These are phyloP conservation scores for Conus ventricosus DNA, from an alignment of 1,140 invertebrate species.

Conservation along the genomic window DNA sequence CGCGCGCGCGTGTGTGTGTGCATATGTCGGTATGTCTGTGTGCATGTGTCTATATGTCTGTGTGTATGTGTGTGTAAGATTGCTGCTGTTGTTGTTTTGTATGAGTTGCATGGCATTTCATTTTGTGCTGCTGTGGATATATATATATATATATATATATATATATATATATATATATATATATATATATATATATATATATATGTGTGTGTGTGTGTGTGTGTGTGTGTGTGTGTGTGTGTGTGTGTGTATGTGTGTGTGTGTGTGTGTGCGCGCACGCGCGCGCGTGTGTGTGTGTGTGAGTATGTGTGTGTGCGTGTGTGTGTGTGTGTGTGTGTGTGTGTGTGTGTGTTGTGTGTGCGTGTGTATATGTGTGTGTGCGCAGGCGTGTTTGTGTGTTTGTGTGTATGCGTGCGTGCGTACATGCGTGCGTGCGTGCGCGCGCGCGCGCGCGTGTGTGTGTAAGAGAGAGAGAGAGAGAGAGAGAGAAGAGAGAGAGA, in stretches of 20 bases:
- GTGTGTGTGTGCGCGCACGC: neutral
- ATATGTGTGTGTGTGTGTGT: neutral
- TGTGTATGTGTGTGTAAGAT: too few species aligned
- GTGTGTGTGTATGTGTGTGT: neutral
- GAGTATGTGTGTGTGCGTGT: neutral
- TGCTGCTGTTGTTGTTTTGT: too few species aligned
- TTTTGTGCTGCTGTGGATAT: too few species aligned
- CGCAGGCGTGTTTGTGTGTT: neutral
- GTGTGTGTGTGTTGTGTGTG: neutral
- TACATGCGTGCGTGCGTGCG: neutral
- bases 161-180: neutral
- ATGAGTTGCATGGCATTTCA: too few species aligned
- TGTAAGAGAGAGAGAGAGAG: too few species aligned
- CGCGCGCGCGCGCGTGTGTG: neutral
- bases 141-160: neutral
- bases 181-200: neutral
- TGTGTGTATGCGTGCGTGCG: neutral
- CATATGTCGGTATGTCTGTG: too few species aligned
- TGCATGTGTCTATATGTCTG: too few species aligned
- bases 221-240: neutral
- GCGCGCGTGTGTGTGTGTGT: neutral
- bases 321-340: neutral
- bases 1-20: too few species aligned
- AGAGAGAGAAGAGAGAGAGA: too few species aligned
- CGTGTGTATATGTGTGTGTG: neutral